Evolutionary conservation across 2,797 vertebrate genomes (phyloP).

Genomic region (Diglossa cyanea): DNA sequence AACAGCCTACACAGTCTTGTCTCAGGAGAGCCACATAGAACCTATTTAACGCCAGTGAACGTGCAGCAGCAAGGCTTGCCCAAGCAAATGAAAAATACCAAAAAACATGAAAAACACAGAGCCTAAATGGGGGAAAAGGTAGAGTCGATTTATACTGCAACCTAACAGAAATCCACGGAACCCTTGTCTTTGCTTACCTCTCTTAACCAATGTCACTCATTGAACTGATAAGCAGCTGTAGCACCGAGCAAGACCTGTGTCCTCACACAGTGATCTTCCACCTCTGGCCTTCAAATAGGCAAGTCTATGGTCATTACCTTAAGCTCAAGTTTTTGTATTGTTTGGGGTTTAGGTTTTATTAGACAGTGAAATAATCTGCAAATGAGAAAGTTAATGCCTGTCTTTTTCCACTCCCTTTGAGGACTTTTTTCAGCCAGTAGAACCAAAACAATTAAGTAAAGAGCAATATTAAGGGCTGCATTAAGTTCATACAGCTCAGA

Average conservation of each 20-base stretch:
- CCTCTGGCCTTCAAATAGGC: background rate
- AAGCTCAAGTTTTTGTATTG: background rate
- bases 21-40: background rate
- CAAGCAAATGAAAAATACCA: background rate
- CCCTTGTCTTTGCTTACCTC: background rate
- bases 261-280: background rate
- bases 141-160: background rate
- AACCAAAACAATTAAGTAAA: background rate
- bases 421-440: background rate
- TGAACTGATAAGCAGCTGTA: background rate
- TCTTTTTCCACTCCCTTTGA: background rate
- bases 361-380: background rate
- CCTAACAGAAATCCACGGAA: background rate
- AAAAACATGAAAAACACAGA: background rate
- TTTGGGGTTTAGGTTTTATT: background rate
- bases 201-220: background rate
- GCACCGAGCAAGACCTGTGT: background rate
- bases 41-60: rapidly evolving
- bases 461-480: background rate
- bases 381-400: background rate
- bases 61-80: background rate
- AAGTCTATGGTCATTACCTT: background rate
- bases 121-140: background rate
- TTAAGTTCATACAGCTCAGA: background rate
- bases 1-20: rapidly evolving